Evolutionary conservation across 2,797 vertebrate species (phyloP).

Genomic region (Bradypodion pumilum): DNA sequence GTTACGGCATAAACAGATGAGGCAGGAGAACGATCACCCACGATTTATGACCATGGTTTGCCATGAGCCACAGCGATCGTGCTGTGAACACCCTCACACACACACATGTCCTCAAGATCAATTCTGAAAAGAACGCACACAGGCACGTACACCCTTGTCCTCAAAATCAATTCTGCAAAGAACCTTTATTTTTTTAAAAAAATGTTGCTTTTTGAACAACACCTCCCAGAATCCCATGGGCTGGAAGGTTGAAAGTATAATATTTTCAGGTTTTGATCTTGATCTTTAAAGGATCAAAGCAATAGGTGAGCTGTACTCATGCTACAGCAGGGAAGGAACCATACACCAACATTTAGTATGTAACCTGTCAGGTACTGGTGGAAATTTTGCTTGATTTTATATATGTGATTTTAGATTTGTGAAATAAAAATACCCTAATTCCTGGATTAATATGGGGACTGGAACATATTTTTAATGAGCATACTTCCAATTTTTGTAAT

Average conservation of each 20-base stretch:
- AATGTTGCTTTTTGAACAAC: neutral
- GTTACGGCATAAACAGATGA: no score
- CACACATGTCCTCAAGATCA: no score
- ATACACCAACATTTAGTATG: neutral
- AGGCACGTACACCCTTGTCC: neutral
- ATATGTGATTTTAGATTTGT: neutral
- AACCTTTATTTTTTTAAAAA: neutral
- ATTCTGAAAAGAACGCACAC: no score
- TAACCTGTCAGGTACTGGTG: neutral
- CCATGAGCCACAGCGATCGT: no score
- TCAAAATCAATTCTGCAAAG: neutral
- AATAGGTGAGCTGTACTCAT: neutral
- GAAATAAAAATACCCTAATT: neutral
- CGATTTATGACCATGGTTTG: no score
- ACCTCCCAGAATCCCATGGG: no score
- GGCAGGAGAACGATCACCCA: no score
- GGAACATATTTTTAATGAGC: neutral
- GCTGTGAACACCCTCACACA: no score
- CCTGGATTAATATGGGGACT: neutral
- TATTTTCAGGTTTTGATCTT: neutral
- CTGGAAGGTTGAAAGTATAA: no score
- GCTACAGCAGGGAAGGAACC: neutral
- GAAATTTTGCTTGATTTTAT: neutral
- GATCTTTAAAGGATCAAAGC: neutral
- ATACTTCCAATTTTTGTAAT: no score